Base-by-base conservation (phyloP, 1,140 invertebrate genomes). In the Lucilia sericata region DNA sequence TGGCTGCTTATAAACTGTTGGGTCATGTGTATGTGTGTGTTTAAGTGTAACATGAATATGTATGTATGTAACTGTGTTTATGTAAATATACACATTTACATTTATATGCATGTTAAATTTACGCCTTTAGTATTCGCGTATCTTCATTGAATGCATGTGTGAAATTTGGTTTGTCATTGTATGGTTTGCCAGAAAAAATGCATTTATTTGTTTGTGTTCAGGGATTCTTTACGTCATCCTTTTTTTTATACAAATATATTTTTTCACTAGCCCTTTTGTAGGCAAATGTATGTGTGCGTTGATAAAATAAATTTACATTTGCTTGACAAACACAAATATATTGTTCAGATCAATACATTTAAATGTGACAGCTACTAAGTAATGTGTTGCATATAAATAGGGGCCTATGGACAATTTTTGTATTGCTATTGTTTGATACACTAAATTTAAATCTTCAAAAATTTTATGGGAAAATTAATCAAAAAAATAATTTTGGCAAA, bases 171-270 rank as follows among this genome's bases (percentile, higher is more conserved):
- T 70, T 70, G 25, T 70, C 65, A 70, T 70, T 70, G 65, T 21
- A 21, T 70, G 65, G 65, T 70, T 70, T 19, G 65, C 65, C 65
- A 21, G 65, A 70, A 70, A 30, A 70, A 70, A 70, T 70, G 65
- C 65, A 70, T 70, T 70, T 70, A 70, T 70, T 70, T 70, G 65
- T 21, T 70, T 70, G 65, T 70, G 65, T 70, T 70, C n/a, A 70
- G 19, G 19, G n/a, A 70, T 70, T 70, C 65, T 21, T 70, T 25
- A 10, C 19, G 21, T 70, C 3, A 19, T 19, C 2, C 7, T 70
- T 70, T 60, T 60, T 60, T 70, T 70, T 25, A n/a, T n/a, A 21
- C 21, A 21, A 25, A 60, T 60, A n/a, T 60, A n/a, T 60, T 17
- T 60, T 60, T 60, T 5, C 55, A 17, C 55, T n/a, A 14, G 13